These are phyloP conservation scores for Trichosurus vulpecula DNA, from an alignment of 2,797 vertebrate species.

Conservation along the genomic window DNA sequence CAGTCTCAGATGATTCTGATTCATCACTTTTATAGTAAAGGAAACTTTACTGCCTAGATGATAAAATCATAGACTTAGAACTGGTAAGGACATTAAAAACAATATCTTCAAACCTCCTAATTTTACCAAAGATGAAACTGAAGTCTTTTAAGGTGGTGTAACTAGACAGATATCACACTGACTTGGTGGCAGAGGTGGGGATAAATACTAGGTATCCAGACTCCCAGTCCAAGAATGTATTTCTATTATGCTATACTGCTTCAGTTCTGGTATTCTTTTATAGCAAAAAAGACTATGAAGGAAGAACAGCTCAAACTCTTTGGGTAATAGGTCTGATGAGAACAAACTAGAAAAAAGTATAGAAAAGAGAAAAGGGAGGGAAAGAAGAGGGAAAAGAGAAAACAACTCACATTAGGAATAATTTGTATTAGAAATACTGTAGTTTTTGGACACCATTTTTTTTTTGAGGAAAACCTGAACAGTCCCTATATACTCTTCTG, in stretches of 20 bases:
- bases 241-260: background rate
- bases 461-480: background rate
- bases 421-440: background rate
- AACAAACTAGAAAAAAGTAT: background rate
- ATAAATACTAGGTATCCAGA: background rate
- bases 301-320: background rate
- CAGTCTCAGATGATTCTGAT: background rate
- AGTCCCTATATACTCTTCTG: background rate
- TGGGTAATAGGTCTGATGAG: background rate
- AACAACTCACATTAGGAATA: background rate
- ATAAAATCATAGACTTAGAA: background rate
- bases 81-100: background rate
- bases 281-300: background rate
- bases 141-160: background rate
- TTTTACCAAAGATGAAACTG: background rate
- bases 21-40: background rate
- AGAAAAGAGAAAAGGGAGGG: background rate
- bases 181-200: background rate
- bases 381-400: background rate
- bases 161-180: background rate
- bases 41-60: background rate
- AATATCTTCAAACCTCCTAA: background rate
- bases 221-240: background rate
- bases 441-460: background rate
- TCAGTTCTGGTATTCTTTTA: background rate